Conservation (phyloP, 2,797 vertebrate species). For the Sebastes hubbsi region DNA sequence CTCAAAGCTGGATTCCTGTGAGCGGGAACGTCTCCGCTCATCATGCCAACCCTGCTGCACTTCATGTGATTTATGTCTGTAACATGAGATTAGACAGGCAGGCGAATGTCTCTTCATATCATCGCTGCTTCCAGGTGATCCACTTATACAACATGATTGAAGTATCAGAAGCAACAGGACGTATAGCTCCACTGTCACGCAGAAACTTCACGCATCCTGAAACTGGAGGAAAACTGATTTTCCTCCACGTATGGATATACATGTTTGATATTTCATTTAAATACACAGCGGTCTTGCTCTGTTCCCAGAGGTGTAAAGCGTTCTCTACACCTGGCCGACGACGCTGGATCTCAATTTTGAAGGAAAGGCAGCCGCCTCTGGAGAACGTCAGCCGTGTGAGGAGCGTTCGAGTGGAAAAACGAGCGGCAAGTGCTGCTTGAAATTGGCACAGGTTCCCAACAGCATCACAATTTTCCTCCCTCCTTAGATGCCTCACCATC, state of each 20-base stretch:
- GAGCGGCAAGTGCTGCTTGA: background rate
- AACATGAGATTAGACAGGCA: conserved; percentile 13
- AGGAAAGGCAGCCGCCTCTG: background rate
- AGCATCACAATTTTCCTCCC: background rate
- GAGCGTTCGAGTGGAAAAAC: background rate
- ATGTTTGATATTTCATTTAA: conserved; percentile 28
- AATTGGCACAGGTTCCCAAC: conserved; percentile 4
- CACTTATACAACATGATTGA: conserved; percentile 18
- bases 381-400: background rate
- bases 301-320: background rate
- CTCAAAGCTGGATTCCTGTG: background rate
- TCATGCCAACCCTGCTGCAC: background rate
- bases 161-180: background rate
- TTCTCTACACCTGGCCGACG: background rate
- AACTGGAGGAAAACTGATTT: conserved; percentile 2
- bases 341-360: background rate
- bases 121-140: conserved; percentile 11
- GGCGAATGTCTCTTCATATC: conserved; percentile 1
- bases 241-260: background rate
- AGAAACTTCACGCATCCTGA: background rate
- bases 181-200: background rate
- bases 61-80: background rate
- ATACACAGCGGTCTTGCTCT: background rate
- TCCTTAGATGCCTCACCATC: background rate
- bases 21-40: background rate